Evolutionary conservation across 1,140 invertebrate species (phyloP), one percentile per base, ranked within the genome.

Genomic region (Vollenhovia emeryi): DNA sequence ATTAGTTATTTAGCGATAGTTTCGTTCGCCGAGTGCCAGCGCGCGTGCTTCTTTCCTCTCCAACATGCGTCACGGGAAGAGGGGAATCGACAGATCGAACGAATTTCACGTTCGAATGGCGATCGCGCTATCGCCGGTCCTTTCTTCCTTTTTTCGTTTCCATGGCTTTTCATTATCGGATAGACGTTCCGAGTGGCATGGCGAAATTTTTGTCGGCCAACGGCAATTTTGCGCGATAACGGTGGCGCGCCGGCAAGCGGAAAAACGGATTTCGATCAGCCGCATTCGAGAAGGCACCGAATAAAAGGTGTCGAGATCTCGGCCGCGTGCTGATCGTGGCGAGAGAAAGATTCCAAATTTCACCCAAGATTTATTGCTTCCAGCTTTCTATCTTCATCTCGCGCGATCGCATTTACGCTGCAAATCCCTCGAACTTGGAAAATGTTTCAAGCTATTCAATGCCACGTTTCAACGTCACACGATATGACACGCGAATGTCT

Each of bases 201-300:
- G 50, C 45, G 48, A 86, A 69, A 86, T 86, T 69, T 55, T 68
- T 18, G 55, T 60, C 64, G 76, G 43, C 30, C 50, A 43, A 40
- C 36, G 24, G 55, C 33, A 80, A 59, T 52, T 80, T 40, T 60
- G 36, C 43, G 45, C 64, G 84, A 68, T 87, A 71, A 62, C 73
- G 36, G 45, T n/a, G 45, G 40, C n/a, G 30, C 30, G 71, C 36
- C 45, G 62, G 55, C 8, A 62, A 52, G 50, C 69, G 48, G 83
- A 66, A 71, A 78, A 87, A 45, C 24, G 73, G 45, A 78, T 86
- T 66, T 69, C 69, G 64, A 85, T 85, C 71, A 43, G 43, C 27
- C n/a, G 36, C 64, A 30, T 57, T 69, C 64, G 52, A 13, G 64
- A 73, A 59, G 48, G 50, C 50, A 43, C 3, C 78, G 78, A 45